These are phyloP conservation scores for Chromis chromis DNA, from an alignment of 2,797 vertebrate species.

Conservation along the genomic window DNA sequence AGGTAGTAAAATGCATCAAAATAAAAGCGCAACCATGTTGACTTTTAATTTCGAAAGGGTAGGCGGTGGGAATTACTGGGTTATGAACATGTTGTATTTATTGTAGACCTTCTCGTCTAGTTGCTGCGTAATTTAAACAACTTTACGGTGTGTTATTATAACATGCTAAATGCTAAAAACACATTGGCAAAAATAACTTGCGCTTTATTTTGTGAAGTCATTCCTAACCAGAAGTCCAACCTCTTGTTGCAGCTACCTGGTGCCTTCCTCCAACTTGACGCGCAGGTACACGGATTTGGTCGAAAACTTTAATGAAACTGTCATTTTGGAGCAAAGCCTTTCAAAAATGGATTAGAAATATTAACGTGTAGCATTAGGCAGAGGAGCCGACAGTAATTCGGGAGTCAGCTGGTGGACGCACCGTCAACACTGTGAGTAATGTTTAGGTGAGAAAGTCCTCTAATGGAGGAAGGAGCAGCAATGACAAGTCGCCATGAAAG, in stretches of 20 bases:
- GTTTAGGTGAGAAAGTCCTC: constrained; percentile 50
- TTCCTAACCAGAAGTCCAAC: constrained; percentile 45
- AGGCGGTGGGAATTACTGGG: neutral
- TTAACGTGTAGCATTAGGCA: neutral
- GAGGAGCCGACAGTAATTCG: neutral
- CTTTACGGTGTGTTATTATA: neutral
- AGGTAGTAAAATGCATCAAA: neutral
- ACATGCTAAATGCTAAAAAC: neutral
- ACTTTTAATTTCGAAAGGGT: neutral
- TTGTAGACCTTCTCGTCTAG: rapidly evolving
- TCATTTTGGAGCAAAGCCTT: neutral
- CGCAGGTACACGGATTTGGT: constrained; percentile 67
- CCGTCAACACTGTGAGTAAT: constrained; percentile 57
- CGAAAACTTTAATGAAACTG: constrained; percentile 34
- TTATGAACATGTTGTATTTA: neutral
- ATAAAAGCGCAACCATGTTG: neutral
- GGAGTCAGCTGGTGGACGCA: constrained; percentile 22
- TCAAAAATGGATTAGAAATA: constrained; percentile 29
- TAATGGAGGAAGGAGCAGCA: constrained; percentile 74
- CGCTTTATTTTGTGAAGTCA: constrained; percentile 49
- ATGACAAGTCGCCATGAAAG: constrained; percentile 71
- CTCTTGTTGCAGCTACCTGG: constrained; percentile 43
- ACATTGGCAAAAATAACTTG: too few relatives aligned
- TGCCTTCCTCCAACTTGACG: constrained; percentile 68
- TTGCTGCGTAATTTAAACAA: too few relatives aligned